Evolutionary conservation across 2,888 invertebrate species (phyloP).

Genomic region (Diachrysia chrysitis): DNA sequence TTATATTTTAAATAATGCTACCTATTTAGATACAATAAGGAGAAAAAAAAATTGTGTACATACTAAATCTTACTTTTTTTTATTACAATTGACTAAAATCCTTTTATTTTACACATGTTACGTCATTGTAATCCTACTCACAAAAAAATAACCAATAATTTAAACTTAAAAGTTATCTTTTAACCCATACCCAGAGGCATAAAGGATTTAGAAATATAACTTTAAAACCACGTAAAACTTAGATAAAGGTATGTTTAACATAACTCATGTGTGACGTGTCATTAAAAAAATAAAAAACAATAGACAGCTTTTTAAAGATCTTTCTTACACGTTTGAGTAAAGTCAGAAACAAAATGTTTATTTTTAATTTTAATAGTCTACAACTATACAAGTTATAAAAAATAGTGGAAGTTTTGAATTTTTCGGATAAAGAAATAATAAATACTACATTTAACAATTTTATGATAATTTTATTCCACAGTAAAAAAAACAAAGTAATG

Average conservation of each 20-base stretch:
- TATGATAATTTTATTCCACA: too few species aligned
- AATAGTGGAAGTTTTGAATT: too few species aligned
- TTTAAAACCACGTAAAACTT: conserved; percentile 36
- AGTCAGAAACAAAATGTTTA: conserved; percentile 12
- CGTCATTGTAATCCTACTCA: conserved; percentile 40
- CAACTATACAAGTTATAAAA: too few species aligned
- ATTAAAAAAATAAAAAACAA: conserved; percentile 68
- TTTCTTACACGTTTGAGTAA: conserved; percentile 42
- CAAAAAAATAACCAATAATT: conserved; percentile 7
- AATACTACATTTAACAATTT: too few species aligned
- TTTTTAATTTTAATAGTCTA: too few species aligned
- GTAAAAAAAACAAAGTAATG: too few species aligned
- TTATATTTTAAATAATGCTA: neutral
- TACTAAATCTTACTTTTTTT: too few species aligned
- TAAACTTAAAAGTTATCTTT: conserved; percentile 30
- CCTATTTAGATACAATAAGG: too few species aligned
- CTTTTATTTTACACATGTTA: neutral
- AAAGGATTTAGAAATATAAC: conserved; percentile 33
- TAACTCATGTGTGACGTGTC: conserved; percentile 62
- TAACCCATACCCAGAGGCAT: conserved; percentile 47
- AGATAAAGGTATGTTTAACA: conserved; percentile 50
- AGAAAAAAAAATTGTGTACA: too few species aligned
- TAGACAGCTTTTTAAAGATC: conserved; percentile 47
- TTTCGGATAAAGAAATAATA: too few species aligned
- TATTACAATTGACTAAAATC: neutral